Conservation (phyloP, 2,888 invertebrate genomes). For the Eumerus sabulonum region DNA sequence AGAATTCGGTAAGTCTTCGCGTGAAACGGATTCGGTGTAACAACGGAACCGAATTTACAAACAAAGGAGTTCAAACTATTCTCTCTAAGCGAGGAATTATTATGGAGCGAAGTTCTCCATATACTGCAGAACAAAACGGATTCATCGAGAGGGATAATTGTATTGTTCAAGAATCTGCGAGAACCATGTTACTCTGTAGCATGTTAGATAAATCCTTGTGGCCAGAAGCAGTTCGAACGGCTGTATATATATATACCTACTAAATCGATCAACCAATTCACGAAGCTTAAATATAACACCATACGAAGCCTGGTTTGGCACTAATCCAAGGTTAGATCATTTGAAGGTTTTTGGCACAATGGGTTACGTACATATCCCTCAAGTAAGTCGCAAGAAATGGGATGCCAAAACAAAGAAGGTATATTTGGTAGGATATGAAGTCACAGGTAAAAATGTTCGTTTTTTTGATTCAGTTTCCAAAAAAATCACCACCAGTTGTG, state of each 20-base stretch:
- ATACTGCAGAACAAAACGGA: neutral
- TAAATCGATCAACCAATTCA: neutral
- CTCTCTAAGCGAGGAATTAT: constrained; percentile 1
- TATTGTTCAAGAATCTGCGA: neutral
- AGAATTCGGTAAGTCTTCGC: too few species aligned
- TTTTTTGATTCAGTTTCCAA: too few species aligned
- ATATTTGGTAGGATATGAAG: constrained; percentile 2
- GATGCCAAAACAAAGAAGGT: constrained; percentile 3
- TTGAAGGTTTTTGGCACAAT: neutral
- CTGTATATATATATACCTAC: neutral
- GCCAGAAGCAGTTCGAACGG: neutral
- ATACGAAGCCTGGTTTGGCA: too few species aligned
- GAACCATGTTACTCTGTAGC: neutral
- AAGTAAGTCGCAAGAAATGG: constrained; percentile 4
- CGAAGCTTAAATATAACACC: neutral
- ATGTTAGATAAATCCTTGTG: neutral
- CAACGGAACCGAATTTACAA: neutral
- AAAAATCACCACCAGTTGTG: too few species aligned
- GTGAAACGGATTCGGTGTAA: neutral
- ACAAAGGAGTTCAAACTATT: neutral
- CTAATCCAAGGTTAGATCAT: neutral
- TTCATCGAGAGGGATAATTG: neutral
- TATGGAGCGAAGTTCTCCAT: constrained; percentile 1
- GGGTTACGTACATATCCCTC: neutral
- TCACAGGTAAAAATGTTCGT: neutral